These are phyloP conservation scores for Crotalus viridis DNA, from an alignment of 2,113 vertebrate species.

Conservation along the genomic window DNA sequence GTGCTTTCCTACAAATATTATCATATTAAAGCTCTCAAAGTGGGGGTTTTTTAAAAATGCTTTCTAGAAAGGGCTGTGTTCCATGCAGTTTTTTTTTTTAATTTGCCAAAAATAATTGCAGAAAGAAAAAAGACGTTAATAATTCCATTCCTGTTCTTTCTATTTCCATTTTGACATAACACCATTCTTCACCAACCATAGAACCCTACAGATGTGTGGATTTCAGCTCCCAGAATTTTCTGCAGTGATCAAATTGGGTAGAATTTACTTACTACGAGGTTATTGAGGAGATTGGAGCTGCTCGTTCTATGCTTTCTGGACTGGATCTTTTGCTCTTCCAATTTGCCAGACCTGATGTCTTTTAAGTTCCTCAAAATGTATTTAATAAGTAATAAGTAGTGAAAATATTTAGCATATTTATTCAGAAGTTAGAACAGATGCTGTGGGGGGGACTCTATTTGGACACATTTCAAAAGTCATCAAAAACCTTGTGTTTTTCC, in stretches of 20 bases:
- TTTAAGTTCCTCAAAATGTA: conserved; percentile 35
- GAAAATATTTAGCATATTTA: conserved; percentile 41
- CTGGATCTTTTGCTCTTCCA: not conserved
- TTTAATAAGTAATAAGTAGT: conserved; percentile 30
- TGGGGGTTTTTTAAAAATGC: not conserved
- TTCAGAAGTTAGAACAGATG: conserved; percentile 61
- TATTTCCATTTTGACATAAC: not conserved
- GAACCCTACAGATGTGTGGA: not conserved
- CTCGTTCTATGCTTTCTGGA: not conserved
- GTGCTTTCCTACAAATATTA: conserved; percentile 52
- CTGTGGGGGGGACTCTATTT: conserved; percentile 55
- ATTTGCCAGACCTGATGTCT: not conserved
- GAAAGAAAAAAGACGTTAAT: not conserved
- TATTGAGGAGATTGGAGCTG: not conserved
- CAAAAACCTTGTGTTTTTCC: conserved; percentile 55
- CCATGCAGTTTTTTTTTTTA: conserved; percentile 31
- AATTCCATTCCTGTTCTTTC: not conserved
- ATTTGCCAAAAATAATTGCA: conserved; percentile 35
- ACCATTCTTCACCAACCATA: not conserved
- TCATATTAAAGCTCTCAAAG: conserved; percentile 56
- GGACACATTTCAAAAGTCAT: conserved; percentile 63
- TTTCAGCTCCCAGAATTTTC: not conserved
- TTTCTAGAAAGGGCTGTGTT: conserved; percentile 22
- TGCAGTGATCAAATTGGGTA: not conserved
- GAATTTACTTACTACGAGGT: not conserved